Evolutionary conservation across 1,140 invertebrate genomes (phyloP).

Genomic region (Leptinotarsa defecta): DNA sequence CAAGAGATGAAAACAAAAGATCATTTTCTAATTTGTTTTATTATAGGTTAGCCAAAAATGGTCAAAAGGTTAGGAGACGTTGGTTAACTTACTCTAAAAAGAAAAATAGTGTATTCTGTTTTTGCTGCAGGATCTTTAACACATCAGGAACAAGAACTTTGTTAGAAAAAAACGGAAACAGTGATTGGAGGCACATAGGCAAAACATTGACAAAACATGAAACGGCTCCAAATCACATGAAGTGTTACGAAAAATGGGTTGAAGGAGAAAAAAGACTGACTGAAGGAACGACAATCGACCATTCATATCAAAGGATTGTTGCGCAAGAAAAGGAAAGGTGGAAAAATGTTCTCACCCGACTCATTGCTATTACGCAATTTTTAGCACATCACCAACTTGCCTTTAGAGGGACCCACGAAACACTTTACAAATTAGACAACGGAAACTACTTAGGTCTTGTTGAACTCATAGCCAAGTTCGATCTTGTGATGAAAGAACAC

Average conservation of each 20-base stretch:
- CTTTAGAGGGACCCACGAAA: constrained; percentile 36
- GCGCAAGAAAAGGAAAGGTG: constrained; percentile 39
- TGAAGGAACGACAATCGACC: background rate
- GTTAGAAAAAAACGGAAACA: background rate
- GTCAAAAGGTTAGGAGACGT: too few relatives aligned
- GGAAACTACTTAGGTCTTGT: constrained; percentile 47
- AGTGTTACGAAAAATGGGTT: background rate
- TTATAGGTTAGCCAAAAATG: too few relatives aligned
- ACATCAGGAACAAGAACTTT: background rate
- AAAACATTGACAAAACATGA: background rate
- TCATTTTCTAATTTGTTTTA: too few relatives aligned
- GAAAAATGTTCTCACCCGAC: constrained; percentile 38
- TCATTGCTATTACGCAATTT: constrained; percentile 39
- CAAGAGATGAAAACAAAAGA: too few relatives aligned
- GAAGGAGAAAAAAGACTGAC: background rate
- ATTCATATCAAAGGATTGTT: background rate
- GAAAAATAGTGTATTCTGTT: too few relatives aligned
- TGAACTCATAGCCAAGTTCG: constrained; percentile 45
- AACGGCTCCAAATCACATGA: background rate
- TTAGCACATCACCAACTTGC: constrained; percentile 43
- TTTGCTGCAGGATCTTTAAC: too few relatives aligned
- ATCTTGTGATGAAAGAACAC: constrained; percentile 43
- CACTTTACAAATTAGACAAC: constrained; percentile 39
- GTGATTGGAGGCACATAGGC: background rate
- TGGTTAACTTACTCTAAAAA: too few relatives aligned